Base-by-base conservation (phyloP, 2,888 invertebrate species). In the Mythimna vitellina region DNA sequence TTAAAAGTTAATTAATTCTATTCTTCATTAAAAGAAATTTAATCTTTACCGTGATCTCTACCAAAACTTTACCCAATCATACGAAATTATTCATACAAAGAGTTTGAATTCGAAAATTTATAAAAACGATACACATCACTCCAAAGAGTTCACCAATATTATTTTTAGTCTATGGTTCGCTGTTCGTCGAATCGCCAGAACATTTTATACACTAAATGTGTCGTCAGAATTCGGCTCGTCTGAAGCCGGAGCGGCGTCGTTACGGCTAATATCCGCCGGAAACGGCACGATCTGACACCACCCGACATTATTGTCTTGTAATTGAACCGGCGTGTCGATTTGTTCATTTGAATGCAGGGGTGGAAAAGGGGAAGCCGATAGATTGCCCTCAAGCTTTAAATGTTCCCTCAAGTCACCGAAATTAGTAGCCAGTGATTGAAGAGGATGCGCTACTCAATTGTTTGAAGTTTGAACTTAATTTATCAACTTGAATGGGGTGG, bases 211-310 rank as follows among this genome's bases (percentile, higher is more conserved):
- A 87, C 89, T 95, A 94, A 94, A 96, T 92, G 86, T 95, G 94
- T 96, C 96, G 91, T 93, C 95, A 89, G 90, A 93, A 90, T 93
- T 94, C 93, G 93, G 93, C 86, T 85, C 88, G 85, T 92, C 89
- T 92, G 93, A 93, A 92, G 92, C 86, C 83, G 84, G 80, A 84
- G 85, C 67, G 17, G 61, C 83, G 90, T 91, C 92, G 93, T 89
- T 90, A 89, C 90, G 93, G 88, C 88, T 91, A 91, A 94, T 95
- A 94, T 96, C 96, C 96, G 95, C 86, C 95, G 96, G 96, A 96
- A 93, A 94, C 91, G 92, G 86, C 88, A 85, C 88, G 88, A 89
- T 89, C 76, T 83, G 86, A 91, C 92, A 90, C 89, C 88, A 84
- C 83, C 83, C 87, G 88, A 90, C 91, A 91, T 93, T 93, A 93